phyloP scores from a whole-genome alignment of 2,888 invertebrate genomes.

The Amphipyra berbera region DNA sequence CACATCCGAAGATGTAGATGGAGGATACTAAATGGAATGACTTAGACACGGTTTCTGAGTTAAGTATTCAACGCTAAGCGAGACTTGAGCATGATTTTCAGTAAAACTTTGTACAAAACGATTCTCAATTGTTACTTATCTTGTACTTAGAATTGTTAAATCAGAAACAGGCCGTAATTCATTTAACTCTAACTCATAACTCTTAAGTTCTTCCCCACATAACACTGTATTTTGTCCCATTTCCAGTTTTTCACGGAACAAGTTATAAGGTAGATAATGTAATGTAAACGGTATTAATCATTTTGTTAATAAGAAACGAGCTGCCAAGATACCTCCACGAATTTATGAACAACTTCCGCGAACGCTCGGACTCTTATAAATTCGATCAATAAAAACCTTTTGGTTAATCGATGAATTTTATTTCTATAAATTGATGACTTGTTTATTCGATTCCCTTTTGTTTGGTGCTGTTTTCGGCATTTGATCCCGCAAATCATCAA shows the following conservation, averaged over 20 bases:
- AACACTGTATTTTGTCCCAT: neutral
- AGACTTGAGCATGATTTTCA: too few relatives aligned
- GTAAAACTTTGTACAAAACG: too few relatives aligned
- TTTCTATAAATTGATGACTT: constrained; percentile 67
- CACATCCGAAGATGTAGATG: too few relatives aligned
- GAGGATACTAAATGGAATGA: too few relatives aligned
- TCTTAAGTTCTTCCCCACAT: too few relatives aligned
- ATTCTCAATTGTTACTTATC: too few relatives aligned
- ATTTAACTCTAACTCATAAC: too few relatives aligned
- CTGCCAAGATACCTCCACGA: constrained; percentile 44
- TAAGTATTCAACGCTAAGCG: too few relatives aligned
- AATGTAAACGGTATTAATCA: constrained; percentile 42
- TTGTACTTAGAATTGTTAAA: too few relatives aligned
- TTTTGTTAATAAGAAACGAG: constrained; percentile 36
- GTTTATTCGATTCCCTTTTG: constrained; percentile 63
- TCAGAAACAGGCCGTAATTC: too few relatives aligned
- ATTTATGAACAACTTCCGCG: constrained; percentile 49
- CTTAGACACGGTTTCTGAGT: too few relatives aligned
- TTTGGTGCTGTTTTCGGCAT: constrained; percentile 56
- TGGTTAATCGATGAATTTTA: constrained; percentile 56
- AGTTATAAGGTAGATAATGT: constrained; percentile 10
- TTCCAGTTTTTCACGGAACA: neutral
- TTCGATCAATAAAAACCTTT: constrained; percentile 45
- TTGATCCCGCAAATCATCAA: constrained; percentile 78
- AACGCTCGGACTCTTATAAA: constrained; percentile 39